Evolutionary conservation across 1,140 invertebrate species (phyloP), one percentile per base, ranked within the genome.

Genomic region (Panagrolaimus sp.): DNA sequence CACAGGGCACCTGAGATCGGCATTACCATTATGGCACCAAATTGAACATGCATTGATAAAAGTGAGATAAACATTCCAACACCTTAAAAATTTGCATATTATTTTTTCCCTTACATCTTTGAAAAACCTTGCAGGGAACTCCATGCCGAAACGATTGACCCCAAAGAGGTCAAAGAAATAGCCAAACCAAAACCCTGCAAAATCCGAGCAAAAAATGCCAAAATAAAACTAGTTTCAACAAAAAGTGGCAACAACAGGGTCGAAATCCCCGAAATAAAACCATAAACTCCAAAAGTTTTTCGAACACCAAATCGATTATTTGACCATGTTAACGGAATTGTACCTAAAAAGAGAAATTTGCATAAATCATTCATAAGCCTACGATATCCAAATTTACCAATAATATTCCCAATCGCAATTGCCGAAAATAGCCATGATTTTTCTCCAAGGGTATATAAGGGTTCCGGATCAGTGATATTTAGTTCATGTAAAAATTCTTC

Each of bases 1-100:
- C 78, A 78, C 0, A 80, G 38, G 21, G 63, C 65, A 14, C 78
- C 76, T 8, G 77, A 63, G 3, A 80, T 21, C 9, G 76, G 78
- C 78, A 78, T 80, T 15, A 69, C 77, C n/a, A 73, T n/a, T 12
- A 73, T 71, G 15, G 63, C 28, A 8, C 73, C 74, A 0, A 73
- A 43, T 48, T 73, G 67, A 10, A 72, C 21, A 43, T 72, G 38
- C 21, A 17, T 15, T 26, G 67, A 47, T 14, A 71, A 24, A 24
- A 47, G 17, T 38, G 45, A 47, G 26, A 48, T 55, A 48, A 44
- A 68, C 9, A 24, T 24, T 66, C 68, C 68, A 12, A 10, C 28
- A 4, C 21, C 52, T 21, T n/a, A 2, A 4, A 24, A 24, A n/a
- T 46, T 46, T 10, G n/a, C 9, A 46, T 66, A 15, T 68, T 12